Percentiles rank a stretch among this genome's conserved stretches.
phyloP scores from a whole-genome alignment of 2,888 invertebrate genomes.

The Platypus cylindrus region DNA sequence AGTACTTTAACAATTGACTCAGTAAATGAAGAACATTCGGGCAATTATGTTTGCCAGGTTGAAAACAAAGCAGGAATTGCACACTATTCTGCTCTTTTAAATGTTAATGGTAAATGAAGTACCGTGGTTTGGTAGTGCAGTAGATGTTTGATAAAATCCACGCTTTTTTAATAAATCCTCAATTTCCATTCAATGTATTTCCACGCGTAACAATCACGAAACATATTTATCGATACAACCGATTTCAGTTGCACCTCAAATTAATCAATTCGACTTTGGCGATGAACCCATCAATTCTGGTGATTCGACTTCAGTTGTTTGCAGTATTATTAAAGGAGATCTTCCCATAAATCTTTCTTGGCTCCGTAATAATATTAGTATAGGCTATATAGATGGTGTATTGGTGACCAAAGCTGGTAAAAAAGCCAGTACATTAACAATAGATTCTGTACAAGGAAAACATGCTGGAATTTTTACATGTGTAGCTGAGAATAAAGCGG shows the following conservation, averaged over 20 bases:
- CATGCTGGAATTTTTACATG: constrained; percentile 70
- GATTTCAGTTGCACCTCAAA: constrained; percentile 29
- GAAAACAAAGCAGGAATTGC: constrained; percentile 42
- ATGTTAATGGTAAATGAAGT: constrained; percentile 40
- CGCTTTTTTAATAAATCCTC: too few relatives aligned
- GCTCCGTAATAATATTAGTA: constrained; percentile 55
- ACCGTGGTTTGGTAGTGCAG: too few relatives aligned
- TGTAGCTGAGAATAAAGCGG: constrained; percentile 48
- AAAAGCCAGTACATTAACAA: constrained; percentile 45
- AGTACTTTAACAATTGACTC: constrained; percentile 51
- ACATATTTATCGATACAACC: too few relatives aligned
- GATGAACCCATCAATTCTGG: constrained; percentile 53
- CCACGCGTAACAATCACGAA: background rate
- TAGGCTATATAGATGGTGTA: constrained; percentile 26
- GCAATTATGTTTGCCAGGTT: constrained; percentile 64
- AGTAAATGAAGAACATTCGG: constrained; percentile 57
- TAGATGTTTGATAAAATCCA: too few relatives aligned
- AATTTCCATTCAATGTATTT: too few relatives aligned
- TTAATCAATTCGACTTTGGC: constrained; percentile 35
- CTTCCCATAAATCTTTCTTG: constrained; percentile 59
- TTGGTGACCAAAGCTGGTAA: constrained; percentile 40
- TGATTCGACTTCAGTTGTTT: constrained; percentile 53
- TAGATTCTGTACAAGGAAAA: constrained; percentile 55
- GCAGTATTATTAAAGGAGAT: constrained; percentile 61
- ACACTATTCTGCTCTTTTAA: constrained; percentile 38